Percentiles rank a stretch among this genome's conserved stretches.
phyloP scores from a whole-genome alignment of 2,888 invertebrate genomes.

The Habrosyne pyritoides region DNA sequence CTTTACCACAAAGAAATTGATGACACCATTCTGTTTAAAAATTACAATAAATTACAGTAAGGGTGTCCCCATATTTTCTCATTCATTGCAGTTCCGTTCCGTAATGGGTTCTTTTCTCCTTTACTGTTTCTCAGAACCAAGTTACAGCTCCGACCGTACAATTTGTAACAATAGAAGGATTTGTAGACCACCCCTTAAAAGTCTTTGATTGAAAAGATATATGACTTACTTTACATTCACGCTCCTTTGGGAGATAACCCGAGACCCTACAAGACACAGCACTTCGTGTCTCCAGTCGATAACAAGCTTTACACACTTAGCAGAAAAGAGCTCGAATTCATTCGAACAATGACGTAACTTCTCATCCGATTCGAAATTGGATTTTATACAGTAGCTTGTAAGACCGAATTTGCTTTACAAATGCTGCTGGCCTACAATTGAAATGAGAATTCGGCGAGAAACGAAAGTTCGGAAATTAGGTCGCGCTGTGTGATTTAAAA shows the following conservation, averaged over 20 bases:
- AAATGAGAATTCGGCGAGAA: constrained; percentile 54
- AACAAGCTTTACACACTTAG: constrained; percentile 29
- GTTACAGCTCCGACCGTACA: neutral
- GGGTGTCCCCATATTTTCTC: neutral
- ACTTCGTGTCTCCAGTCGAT: constrained; percentile 27
- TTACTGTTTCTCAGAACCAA: neutral
- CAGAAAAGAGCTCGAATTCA: constrained; percentile 34
- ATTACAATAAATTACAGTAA: neutral
- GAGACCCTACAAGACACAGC: constrained; percentile 13
- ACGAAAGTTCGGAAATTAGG: constrained; percentile 60
- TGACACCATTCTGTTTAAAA: neutral
- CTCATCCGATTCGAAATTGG: constrained; percentile 27
- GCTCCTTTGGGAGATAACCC: constrained; percentile 15
- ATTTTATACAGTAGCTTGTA: constrained; percentile 25
- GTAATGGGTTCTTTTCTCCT: neutral
- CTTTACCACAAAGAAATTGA: neutral
- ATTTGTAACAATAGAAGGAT: neutral
- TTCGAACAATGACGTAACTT: constrained; percentile 43
- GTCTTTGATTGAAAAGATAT: constrained; percentile 6
- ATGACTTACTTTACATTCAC: constrained; percentile 1
- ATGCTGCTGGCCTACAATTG: constrained; percentile 50
- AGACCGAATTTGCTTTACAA: constrained; percentile 30
- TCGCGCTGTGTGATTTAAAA: constrained; percentile 47
- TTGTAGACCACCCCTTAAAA: neutral
- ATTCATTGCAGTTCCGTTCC: neutral